Evolutionary conservation across 2,888 invertebrate species (phyloP).

Genomic region (Drosophila cognata): DNA sequence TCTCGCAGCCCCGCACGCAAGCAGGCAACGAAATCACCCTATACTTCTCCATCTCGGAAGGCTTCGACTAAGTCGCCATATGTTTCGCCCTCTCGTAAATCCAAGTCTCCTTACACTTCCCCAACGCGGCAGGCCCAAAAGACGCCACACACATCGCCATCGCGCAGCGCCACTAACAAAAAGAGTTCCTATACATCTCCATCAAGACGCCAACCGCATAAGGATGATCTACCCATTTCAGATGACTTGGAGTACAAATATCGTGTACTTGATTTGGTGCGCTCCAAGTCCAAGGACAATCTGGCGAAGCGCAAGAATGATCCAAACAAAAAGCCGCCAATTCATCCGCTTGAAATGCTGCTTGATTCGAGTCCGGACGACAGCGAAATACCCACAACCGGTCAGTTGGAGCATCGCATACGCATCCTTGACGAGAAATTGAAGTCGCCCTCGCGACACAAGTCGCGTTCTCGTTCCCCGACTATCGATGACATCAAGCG

Average conservation of each 20-base stretch:
- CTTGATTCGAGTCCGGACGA: constrained; percentile 80
- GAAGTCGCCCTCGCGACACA: constrained; percentile 61
- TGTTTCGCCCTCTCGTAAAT: constrained; percentile 63
- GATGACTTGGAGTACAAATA: constrained; percentile 78
- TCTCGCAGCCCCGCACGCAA: constrained; percentile 68
- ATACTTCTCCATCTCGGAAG: constrained; percentile 66
- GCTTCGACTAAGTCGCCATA: constrained; percentile 54
- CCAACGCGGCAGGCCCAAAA: constrained; percentile 57
- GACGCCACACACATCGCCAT: constrained; percentile 65
- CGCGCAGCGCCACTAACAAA: constrained; percentile 39
- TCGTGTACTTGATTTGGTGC: constrained; percentile 74
- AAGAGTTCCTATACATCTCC: constrained; percentile 67
- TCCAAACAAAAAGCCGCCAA: constrained; percentile 70
- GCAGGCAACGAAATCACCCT: constrained; percentile 48
- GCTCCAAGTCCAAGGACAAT: constrained; percentile 73
- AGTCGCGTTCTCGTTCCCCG: constrained; percentile 75
- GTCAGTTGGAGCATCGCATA: constrained; percentile 82
- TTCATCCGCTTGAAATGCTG: constrained; percentile 82
- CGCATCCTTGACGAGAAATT: constrained; percentile 77
- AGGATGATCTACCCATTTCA: constrained; percentile 62
- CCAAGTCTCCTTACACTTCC: constrained; percentile 64
- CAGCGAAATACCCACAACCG: constrained; percentile 79
- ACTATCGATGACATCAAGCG: constrained; percentile 75
- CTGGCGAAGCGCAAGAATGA: constrained; percentile 59
- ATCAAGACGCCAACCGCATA: constrained; percentile 42